A percentile compares a stretch with the other conserved stretches of the same genome.
Evolutionary conservation across 23 tunicate species (phyloP).

Genomic region (Ciona savignyi): DNA sequence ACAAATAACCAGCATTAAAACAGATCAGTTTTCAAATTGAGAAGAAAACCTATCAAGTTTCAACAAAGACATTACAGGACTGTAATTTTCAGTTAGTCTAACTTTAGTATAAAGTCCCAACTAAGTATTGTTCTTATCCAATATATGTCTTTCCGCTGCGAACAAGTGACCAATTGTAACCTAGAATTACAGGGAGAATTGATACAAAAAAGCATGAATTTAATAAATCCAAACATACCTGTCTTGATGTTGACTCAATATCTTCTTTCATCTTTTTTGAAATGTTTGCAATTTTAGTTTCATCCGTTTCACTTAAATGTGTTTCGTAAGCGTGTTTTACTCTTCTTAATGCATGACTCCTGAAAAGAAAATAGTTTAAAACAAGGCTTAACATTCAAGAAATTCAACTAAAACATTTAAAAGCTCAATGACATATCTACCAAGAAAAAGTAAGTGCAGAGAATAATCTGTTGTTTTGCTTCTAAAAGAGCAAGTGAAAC

Average conservation of each 20-base stretch:
- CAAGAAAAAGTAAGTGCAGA: too few relatives aligned
- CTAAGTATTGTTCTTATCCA: conserved; percentile 14
- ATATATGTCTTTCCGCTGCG: conserved; percentile 40
- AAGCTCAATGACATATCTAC: too few relatives aligned
- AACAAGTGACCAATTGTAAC: conserved; percentile 39
- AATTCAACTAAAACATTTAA: too few relatives aligned
- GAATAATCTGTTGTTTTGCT: too few relatives aligned
- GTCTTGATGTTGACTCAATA: conserved; percentile 23
- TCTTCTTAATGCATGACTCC: conserved; percentile 51
- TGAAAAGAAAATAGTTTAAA: not conserved
- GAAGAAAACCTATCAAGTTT: too few relatives aligned
- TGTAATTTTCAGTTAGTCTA: too few relatives aligned
- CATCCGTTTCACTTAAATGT: conserved; percentile 32
- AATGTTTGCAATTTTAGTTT: not conserved
- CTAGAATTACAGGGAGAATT: not conserved
- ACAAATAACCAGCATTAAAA: too few relatives aligned
- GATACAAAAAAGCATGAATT: too few relatives aligned
- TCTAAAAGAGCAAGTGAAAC: too few relatives aligned
- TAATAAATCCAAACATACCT: conserved; percentile 22
- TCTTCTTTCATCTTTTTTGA: conserved; percentile 22
- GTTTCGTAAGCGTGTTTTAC: conserved; percentile 24
- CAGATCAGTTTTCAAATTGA: too few relatives aligned
- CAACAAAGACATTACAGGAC: too few relatives aligned
- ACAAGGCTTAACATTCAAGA: not conserved
- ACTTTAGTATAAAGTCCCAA: too few relatives aligned